Evolutionary conservation across 2,113 vertebrate genomes (phyloP).

Genomic region (Orthonyx spaldingii): DNA sequence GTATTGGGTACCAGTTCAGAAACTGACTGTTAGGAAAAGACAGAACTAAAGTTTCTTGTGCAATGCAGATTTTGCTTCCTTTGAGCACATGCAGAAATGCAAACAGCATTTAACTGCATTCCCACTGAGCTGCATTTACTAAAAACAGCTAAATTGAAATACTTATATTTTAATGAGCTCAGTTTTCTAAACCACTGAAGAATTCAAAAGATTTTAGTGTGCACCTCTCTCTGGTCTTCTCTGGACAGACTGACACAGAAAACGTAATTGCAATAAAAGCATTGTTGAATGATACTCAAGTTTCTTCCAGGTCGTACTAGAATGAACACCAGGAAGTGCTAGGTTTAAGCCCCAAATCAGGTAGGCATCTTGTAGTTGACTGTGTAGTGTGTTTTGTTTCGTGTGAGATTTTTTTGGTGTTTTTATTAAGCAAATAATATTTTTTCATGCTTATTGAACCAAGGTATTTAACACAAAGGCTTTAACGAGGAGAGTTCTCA

Average conservation of each 20-base stretch:
- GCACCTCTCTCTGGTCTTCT: rapidly evolving
- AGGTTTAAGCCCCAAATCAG: background rate
- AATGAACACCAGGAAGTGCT: background rate
- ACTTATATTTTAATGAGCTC: background rate
- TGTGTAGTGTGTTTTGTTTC: background rate
- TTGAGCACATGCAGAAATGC: background rate
- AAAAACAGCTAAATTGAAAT: background rate
- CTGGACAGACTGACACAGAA: background rate
- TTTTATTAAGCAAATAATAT: background rate
- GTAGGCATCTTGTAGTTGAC: background rate
- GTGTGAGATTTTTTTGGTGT: background rate
- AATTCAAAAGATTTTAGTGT: background rate
- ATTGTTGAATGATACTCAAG: background rate
- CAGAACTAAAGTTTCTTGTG: background rate
- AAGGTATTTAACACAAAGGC: background rate
- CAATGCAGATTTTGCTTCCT: background rate
- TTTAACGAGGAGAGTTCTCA: background rate
- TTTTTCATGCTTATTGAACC: background rate
- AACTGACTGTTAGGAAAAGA: background rate
- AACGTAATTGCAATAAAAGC: background rate
- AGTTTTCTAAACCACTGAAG: background rate
- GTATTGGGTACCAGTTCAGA: background rate
- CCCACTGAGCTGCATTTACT: background rate
- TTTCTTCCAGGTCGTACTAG: background rate
- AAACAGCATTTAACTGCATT: background rate